These are phyloP conservation scores for Phrynosoma platyrhinos DNA, from an alignment of 2,113 vertebrate species.

Conservation along the genomic window DNA sequence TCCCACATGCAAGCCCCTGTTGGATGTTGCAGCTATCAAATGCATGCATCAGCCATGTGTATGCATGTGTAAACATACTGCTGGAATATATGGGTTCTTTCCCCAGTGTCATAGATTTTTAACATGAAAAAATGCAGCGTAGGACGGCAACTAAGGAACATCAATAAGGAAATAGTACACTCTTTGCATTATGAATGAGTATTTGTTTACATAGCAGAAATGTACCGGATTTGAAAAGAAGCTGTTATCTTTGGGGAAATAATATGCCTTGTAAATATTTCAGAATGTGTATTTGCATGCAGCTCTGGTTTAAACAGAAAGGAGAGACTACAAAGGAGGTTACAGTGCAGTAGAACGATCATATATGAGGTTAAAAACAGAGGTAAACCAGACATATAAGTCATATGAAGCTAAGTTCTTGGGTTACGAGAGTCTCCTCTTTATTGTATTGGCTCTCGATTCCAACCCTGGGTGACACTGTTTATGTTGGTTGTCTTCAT, in stretches of 20 bases:
- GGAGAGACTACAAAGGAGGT: slow-evolving; percentile 46
- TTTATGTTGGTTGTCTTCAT: not conserved
- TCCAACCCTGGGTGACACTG: not conserved
- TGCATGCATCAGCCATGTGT: not conserved
- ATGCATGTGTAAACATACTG: not conserved
- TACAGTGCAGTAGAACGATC: slow-evolving; percentile 21
- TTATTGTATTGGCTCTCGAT: not conserved
- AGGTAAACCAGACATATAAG: not conserved
- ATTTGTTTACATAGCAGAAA: slow-evolving; percentile 67
- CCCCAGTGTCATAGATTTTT: slow-evolving; percentile 40
- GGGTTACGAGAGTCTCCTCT: not conserved
- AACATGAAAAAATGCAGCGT: slow-evolving; percentile 13
- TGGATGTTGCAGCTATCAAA: not conserved
- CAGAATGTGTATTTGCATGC: slow-evolving; percentile 37
- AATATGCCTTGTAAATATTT: slow-evolving; percentile 61
- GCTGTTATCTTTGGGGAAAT: slow-evolving; percentile 58
- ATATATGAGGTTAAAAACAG: not conserved
- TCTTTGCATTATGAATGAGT: slow-evolving; percentile 58
- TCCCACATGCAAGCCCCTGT: not conserved
- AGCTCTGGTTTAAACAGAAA: slow-evolving; percentile 48
- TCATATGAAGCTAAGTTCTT: not conserved
- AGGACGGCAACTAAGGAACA: slow-evolving; percentile 44
- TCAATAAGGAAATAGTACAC: slow-evolving; percentile 52
- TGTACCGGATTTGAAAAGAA: slow-evolving; percentile 54
- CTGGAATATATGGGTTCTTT: not conserved